Percentiles rank a stretch among this genome's conserved stretches.
Evolutionary conservation across 1,140 invertebrate genomes (phyloP).

Genomic region (Nylanderia fulva): DNA sequence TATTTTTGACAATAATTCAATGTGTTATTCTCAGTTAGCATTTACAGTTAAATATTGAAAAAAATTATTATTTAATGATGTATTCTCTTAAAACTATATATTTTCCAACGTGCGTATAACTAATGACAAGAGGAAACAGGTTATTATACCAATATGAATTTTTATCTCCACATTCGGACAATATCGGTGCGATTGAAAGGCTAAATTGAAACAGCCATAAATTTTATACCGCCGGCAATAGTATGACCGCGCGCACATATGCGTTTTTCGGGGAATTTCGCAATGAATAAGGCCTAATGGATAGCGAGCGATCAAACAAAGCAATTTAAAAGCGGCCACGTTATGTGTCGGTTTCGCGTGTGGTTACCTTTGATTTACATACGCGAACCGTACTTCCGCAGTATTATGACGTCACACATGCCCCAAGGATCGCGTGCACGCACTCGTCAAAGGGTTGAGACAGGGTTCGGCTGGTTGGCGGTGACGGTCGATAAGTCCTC

Average conservation of each 20-base stretch:
- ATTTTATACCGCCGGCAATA: background rate
- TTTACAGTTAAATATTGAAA: background rate
- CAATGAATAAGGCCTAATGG: conserved; percentile 76
- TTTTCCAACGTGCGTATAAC: background rate
- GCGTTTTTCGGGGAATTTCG: background rate
- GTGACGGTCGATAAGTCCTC: conserved; percentile 74
- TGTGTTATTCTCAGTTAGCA: no score
- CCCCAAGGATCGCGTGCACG: conserved; percentile 79
- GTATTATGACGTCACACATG: conserved; percentile 85
- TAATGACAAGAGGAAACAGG: background rate
- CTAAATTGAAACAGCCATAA: background rate
- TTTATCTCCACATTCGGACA: background rate
- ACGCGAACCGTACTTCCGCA: conserved; percentile 71
- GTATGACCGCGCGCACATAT: background rate
- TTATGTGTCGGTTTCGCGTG: conserved; percentile 79
- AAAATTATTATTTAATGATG: background rate
- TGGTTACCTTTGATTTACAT: conserved; percentile 84
- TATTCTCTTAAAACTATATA: background rate
- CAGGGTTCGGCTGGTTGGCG: conserved; percentile 67
- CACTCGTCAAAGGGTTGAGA: conserved; percentile 80
- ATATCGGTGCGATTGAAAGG: background rate
- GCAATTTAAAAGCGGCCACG: conserved; percentile 81
- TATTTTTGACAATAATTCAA: background rate
- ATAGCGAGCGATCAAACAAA: conserved; percentile 82
- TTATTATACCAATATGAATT: background rate